Percentiles rank a stretch among this genome's conserved stretches.
These are phyloP conservation scores for Pseudoips prasinana DNA, from an alignment of 2,888 invertebrate genomes.

Conservation along the genomic window DNA sequence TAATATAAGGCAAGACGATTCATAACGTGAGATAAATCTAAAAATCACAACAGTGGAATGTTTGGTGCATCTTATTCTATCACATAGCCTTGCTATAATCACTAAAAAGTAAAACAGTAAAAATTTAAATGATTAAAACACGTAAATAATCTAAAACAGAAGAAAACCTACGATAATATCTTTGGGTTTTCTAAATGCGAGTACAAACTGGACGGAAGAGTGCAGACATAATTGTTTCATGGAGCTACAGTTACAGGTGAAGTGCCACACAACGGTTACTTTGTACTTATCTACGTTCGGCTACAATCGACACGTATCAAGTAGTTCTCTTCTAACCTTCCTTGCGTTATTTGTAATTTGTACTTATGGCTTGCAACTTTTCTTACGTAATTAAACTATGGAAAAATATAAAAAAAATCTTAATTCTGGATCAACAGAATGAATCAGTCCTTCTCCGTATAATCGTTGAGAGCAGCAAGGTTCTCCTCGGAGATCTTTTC, in stretches of 20 bases:
- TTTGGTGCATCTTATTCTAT: slow-evolving; percentile 70
- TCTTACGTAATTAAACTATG: slow-evolving; percentile 17
- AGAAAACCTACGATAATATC: slow-evolving; percentile 53
- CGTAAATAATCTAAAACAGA: slow-evolving; percentile 38
- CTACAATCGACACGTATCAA: slow-evolving; percentile 2
- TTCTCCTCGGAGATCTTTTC: slow-evolving; percentile 74
- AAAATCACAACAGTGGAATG: slow-evolving; percentile 78
- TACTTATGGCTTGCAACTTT: slow-evolving; percentile 34
- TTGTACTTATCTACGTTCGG: slow-evolving; percentile 29
- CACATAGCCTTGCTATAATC: slow-evolving; percentile 65
- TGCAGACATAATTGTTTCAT: slow-evolving; percentile 25
- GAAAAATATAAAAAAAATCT: slow-evolving; percentile 18
- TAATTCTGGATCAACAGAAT: slow-evolving; percentile 35
- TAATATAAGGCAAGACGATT: slow-evolving; percentile 33
- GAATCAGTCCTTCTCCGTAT: slow-evolving; percentile 40
- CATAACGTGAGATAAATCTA: slow-evolving; percentile 54
- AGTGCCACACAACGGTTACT: slow-evolving; percentile 20
- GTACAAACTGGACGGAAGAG: slow-evolving; percentile 33
- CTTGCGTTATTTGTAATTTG: slow-evolving; percentile 27
- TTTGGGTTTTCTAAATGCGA: slow-evolving; percentile 67
- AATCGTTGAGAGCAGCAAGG: slow-evolving; percentile 57
- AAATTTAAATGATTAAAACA: slow-evolving; percentile 36
- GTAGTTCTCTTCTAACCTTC: no score
- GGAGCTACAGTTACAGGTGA: no score
- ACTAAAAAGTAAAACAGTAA: slow-evolving; percentile 39